Base-by-base conservation (phyloP, 2,888 invertebrate species). In the Endomychus coccineus region DNA sequence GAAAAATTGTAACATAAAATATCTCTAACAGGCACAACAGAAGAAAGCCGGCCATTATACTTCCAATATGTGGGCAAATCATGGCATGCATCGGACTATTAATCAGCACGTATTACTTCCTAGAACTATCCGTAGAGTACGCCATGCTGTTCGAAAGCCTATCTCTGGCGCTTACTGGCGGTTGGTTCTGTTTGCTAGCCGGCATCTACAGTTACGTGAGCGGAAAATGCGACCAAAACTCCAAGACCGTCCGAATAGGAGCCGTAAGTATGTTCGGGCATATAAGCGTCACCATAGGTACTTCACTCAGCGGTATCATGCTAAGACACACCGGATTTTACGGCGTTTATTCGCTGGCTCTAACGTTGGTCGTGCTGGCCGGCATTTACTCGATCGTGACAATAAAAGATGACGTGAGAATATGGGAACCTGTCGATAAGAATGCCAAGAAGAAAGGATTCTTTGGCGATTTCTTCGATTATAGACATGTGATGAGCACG, bases 171-270 rank as follows among this genome's bases (percentile, higher is more conserved):
- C 52, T 74, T 10, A 70, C 71, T 6, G 75, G 75, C 1, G 70
- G 72, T 2, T 72, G 71, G 71, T 67, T 71, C 7, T 64, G 70
- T 1, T 69, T 69, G 13, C 71, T 71, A 37, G 70, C 74, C 68
- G 72, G 74, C 19, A 66, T 74, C 27, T 73, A 76, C 63, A 73
- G 73, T 40, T 78, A 77, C 48, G 70, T 80, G 1, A 70, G 75
- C 52, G 74, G 77, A 43, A 69, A 76, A 4, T 73, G 77, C 1
- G 66, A 64, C 36, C 65, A 68, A 11, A 64, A 73, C 43, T 65
- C 66, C 0, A 69, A 78, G 42, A 79, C 79, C 0, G 66, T 72
- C 25, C 62, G 78, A 45, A 71, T 80, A 2, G 77, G 77, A 1
- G 62, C 78, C 21, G 65, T 73, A 3, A 72, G 71, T 33, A 64